A percentile compares a stretch with the other conserved stretches of the same genome.
Evolutionary conservation across 2,888 invertebrate species (phyloP).

Genomic region (Eupelmus urozonus): DNA sequence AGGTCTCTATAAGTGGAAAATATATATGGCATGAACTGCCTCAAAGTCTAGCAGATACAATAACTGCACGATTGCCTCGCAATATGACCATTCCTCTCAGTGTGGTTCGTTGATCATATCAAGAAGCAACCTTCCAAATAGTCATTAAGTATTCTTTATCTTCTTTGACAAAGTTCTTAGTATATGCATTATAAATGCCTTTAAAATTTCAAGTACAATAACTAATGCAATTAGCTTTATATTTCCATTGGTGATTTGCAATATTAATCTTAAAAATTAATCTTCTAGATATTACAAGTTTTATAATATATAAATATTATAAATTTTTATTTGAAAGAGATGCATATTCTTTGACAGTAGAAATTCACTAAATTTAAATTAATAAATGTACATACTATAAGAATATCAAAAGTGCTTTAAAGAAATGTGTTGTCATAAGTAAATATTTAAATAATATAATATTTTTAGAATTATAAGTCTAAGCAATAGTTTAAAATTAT

Average conservation of each 20-base stretch:
- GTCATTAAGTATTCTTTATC: conserved; percentile 19
- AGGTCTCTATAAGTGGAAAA: conserved; percentile 91
- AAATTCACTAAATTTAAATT: conserved; percentile 2
- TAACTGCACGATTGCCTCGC: conserved; percentile 85
- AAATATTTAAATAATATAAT: too few species aligned
- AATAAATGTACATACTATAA: conserved; percentile 40
- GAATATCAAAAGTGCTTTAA: conserved; percentile 44
- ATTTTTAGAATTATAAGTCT: not conserved
- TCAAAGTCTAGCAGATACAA: conserved; percentile 82
- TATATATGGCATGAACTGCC: conserved; percentile 93
- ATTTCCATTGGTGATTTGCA: conserved; percentile 2
- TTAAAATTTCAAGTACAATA: conserved; percentile 34
- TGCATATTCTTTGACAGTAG: not conserved
- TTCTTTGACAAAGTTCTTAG: conserved; percentile 7
- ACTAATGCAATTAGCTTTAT: not conserved
- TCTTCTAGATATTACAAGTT: conserved; percentile 6
- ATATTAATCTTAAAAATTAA: conserved; percentile 19
- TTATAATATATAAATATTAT: not conserved
- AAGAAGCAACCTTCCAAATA: conserved; percentile 1
- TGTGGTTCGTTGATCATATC: conserved; percentile 84
- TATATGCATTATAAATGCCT: conserved; percentile 18
- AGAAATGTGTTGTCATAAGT: conserved; percentile 12
- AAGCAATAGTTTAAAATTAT: not conserved
- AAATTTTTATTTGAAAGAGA: not conserved
- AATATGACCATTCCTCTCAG: conserved; percentile 89